Percentiles rank a stretch among this genome's conserved stretches.
phyloP scores from a whole-genome alignment of 2,113 vertebrate genomes.

The Nematolebias whitei region DNA sequence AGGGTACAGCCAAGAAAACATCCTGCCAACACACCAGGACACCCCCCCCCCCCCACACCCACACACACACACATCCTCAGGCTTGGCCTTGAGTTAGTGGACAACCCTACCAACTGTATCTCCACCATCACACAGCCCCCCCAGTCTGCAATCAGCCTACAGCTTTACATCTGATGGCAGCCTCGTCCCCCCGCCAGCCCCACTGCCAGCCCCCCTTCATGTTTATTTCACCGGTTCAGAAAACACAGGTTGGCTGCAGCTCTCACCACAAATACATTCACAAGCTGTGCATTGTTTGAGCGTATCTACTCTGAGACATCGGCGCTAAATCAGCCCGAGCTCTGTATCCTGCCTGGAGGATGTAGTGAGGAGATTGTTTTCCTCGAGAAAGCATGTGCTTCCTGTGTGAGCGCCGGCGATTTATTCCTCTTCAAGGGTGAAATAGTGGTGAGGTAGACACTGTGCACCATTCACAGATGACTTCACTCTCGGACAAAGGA shows the following conservation, averaged over 20 bases:
- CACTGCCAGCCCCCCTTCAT: slow-evolving; percentile 16
- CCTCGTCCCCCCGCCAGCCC: slow-evolving; percentile 26
- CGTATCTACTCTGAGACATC: slow-evolving; percentile 37
- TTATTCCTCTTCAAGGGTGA: slow-evolving; percentile 41
- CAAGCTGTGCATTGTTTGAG: slow-evolving; percentile 27
- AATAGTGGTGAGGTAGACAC: slow-evolving; percentile 35
- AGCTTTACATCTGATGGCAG: slow-evolving; percentile 33
- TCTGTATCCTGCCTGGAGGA: slow-evolving; percentile 26
- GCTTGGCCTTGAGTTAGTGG: slow-evolving; percentile 45
- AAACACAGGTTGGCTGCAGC: slow-evolving; percentile 22
- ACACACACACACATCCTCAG: slow-evolving; percentile 21
- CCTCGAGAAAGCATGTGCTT: slow-evolving; percentile 36
- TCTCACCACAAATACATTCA: slow-evolving; percentile 27
- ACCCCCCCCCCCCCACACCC: too few relatives aligned
- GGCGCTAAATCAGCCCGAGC: slow-evolving; percentile 34
- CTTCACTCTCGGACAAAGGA: slow-evolving; percentile 16
- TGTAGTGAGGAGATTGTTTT: slow-evolving; percentile 39
- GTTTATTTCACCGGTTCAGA: slow-evolving; percentile 22
- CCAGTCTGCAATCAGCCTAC: slow-evolving; percentile 58
- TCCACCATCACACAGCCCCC: slow-evolving; percentile 20
- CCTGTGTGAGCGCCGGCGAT: slow-evolving; percentile 26
- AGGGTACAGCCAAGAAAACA: slow-evolving; percentile 42
- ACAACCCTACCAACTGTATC: slow-evolving; percentile 61
- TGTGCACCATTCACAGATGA: slow-evolving; percentile 30
- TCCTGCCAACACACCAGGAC: slow-evolving; percentile 41